phyloP scores from a whole-genome alignment of 30 jellyfish, hydroid and myxozoan species.

The Aurelia coerulea region DNA sequence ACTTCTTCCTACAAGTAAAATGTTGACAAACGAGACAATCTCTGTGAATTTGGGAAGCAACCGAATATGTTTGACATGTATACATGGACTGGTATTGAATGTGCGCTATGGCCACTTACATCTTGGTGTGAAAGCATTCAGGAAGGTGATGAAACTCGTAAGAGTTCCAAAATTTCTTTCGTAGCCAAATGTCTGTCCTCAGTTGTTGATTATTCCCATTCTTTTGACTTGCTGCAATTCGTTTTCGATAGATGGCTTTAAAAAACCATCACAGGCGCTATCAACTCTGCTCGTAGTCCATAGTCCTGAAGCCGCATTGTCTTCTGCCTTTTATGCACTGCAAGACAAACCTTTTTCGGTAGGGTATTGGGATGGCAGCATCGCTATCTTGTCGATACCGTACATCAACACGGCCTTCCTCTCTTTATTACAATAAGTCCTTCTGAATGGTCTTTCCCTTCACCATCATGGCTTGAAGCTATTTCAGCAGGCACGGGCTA shows the following conservation, averaged over 20 bases:
- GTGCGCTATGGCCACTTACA: conserved; percentile 52
- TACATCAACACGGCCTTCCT: conserved; percentile 41
- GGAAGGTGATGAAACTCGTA: neutral
- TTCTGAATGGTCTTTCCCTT: conserved; percentile 15
- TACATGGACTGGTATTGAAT: neutral
- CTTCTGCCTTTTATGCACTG: conserved; percentile 19
- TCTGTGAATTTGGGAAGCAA: neutral
- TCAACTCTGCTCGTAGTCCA: conserved; percentile 10
- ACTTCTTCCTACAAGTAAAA: neutral
- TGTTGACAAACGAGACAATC: neutral
- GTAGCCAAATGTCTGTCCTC: conserved; percentile 3
- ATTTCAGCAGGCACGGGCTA: neutral
- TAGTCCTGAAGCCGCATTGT: neutral
- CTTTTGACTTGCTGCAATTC: conserved; percentile 35
- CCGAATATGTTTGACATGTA: neutral
- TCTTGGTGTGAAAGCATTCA: conserved; percentile 42
- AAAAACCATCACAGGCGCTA: conserved; percentile 19
- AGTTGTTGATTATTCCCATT: neutral
- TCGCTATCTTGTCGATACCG: conserved; percentile 22
- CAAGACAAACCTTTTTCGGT: neutral
- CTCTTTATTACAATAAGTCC: conserved; percentile 4
- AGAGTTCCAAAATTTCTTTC: neutral
- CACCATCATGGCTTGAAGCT: conserved; percentile 13
- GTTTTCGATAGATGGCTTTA: conserved; percentile 42
- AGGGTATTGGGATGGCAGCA: conserved; percentile 54